phyloP scores from a whole-genome alignment of 2,113 vertebrate species.

The Atractosteus spatula region DNA sequence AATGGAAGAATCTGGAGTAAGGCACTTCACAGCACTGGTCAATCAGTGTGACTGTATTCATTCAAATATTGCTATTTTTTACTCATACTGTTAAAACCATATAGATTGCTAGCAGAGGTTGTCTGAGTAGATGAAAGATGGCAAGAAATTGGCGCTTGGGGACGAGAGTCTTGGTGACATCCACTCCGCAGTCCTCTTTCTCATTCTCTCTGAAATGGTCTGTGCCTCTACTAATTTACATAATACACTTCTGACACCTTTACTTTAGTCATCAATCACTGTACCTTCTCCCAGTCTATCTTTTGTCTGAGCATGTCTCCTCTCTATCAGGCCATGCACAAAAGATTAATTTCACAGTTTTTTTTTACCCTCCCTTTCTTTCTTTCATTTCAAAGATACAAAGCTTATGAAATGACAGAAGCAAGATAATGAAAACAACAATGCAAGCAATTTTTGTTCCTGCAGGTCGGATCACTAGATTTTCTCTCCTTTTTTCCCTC shows the following conservation, averaged over 20 bases:
- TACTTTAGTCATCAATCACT: slow-evolving; percentile 99
- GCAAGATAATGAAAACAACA: slow-evolving; percentile 99
- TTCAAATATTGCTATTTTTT: slow-evolving; percentile 64
- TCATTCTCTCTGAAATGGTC: slow-evolving; percentile 83
- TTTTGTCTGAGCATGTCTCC: slow-evolving; percentile 99
- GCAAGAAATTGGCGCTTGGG: slow-evolving; percentile 83
- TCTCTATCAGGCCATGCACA: slow-evolving; percentile 97
- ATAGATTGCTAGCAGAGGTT: slow-evolving; percentile 84
- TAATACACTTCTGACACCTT: slow-evolving; percentile 99
- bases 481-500: slow-evolving; percentile 58
- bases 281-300: slow-evolving; percentile 95
- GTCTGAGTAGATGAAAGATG: slow-evolving; percentile 97
- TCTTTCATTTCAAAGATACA: slow-evolving; percentile 92
- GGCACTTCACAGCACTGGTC: slow-evolving; percentile 3
- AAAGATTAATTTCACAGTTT: slow-evolving; percentile 99
- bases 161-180: slow-evolving; percentile 84
- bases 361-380: slow-evolving; percentile 75
- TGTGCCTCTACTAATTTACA: slow-evolving; percentile 98
- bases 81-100: slow-evolving; percentile 59
- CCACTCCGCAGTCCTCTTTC: slow-evolving; percentile 73
- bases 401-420: slow-evolving; percentile 96
- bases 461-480: slow-evolving; percentile 87
- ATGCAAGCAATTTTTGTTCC: slow-evolving; percentile 94
- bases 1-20: slow-evolving; percentile 3
- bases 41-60: slow-evolving; percentile 45